These are phyloP conservation scores for Stomatorhinus walkeri DNA, from an alignment of 2,797 vertebrate species.

Conservation along the genomic window DNA sequence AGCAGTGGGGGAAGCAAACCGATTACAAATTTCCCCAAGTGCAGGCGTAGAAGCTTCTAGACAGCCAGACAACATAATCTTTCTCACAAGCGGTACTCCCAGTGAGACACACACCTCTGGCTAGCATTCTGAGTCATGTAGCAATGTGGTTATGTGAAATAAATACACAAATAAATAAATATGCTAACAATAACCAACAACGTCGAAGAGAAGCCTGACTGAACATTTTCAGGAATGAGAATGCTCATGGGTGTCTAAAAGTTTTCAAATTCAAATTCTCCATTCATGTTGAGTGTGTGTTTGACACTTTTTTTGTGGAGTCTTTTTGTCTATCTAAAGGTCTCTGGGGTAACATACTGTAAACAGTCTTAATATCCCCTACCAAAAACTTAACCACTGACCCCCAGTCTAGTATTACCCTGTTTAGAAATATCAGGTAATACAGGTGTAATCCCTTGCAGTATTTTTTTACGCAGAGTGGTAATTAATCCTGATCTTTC, in stretches of 20 bases:
- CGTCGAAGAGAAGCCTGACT: not conserved
- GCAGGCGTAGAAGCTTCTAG: not conserved
- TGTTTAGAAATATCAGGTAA: not conserved
- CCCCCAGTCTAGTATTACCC: not conserved
- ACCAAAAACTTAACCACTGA: not conserved
- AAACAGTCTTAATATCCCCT: not conserved
- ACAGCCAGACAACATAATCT: not conserved
- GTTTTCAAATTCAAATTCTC: not conserved
- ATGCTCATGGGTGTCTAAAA: not conserved
- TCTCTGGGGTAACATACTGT: not conserved
- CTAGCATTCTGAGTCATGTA: not conserved
- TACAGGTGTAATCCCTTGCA: not conserved
- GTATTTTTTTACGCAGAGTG: not conserved
- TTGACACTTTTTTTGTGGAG: not conserved
- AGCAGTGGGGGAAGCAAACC: not conserved
- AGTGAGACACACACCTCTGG: not conserved
- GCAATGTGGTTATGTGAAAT: not conserved
- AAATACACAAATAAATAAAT: not conserved
- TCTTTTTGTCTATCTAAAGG: not conserved
- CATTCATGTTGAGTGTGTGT: not conserved
- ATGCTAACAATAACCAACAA: not conserved
- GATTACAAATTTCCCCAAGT: not conserved
- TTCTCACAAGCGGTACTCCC: not conserved
- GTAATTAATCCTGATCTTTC: not conserved
- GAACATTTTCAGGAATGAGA: not conserved